A percentile compares a stretch with the other conserved stretches of the same genome.
phyloP scores from a whole-genome alignment of 2,113 vertebrate species.

The Oostethus manadensis region DNA sequence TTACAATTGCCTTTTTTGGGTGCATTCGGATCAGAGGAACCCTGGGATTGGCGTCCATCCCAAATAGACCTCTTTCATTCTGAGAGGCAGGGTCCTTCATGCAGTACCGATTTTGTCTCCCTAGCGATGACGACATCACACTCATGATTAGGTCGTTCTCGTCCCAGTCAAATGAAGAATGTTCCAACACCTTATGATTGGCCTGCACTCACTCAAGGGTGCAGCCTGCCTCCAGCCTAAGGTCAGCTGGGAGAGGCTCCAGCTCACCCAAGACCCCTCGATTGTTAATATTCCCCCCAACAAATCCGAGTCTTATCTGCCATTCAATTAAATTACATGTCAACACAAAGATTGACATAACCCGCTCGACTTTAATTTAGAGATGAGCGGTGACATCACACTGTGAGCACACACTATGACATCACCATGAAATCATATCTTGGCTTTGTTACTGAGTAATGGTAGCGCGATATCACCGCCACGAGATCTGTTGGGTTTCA shows the following conservation, averaged over 20 bases:
- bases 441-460: slow-evolving; percentile 1
- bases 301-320: background rate
- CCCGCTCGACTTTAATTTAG: background rate
- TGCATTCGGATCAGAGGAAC: slow-evolving; percentile 1
- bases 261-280: background rate
- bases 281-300: too few species aligned
- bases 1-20: slow-evolving; percentile 1
- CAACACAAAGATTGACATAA: background rate
- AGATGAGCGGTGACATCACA: background rate
- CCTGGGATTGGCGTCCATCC: background rate
- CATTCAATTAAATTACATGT: background rate
- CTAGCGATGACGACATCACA: background rate
- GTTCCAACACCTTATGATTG: too few species aligned
- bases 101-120: too few species aligned
- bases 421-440: background rate
- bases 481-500: background rate
- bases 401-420: background rate
- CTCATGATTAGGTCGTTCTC: background rate
- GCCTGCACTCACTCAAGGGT: too few species aligned
- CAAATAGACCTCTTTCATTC: too few species aligned
- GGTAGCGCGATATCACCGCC: background rate
- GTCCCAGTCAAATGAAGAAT: too few species aligned
- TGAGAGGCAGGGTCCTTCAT: background rate
- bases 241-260: too few species aligned
- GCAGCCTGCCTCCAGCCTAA: too few species aligned